Conservation (phyloP, 2,888 invertebrate genomes). For the Hetaerina titia region DNA sequence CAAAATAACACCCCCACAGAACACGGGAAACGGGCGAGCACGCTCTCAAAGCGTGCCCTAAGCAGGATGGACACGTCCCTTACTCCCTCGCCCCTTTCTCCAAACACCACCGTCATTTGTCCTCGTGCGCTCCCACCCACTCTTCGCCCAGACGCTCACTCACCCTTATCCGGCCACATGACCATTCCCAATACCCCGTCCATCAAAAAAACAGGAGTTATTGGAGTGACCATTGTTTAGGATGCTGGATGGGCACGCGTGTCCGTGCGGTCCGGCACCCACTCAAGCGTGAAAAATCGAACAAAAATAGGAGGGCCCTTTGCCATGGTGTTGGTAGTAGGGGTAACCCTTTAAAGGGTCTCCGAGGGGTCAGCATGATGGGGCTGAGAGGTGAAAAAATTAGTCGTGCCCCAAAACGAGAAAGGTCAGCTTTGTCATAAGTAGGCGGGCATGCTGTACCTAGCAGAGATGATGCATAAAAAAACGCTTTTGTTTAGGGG, state of each 20-base stretch:
- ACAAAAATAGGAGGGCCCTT: slow-evolving; percentile 49
- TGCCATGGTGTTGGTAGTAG: neutral
- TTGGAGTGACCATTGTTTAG: slow-evolving; percentile 59
- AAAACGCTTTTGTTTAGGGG: slow-evolving; percentile 33
- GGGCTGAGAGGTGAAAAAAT: slow-evolving; percentile 36
- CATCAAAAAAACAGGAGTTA: slow-evolving; percentile 19
- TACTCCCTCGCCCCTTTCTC: neutral
- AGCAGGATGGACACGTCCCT: neutral
- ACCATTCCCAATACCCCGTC: slow-evolving; percentile 36
- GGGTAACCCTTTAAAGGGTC: slow-evolving; percentile 31
- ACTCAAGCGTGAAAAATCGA: slow-evolving; percentile 60
- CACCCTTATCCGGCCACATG: slow-evolving; percentile 30
- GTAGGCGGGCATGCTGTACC: slow-evolving; percentile 47
- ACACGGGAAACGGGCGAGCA: neutral
- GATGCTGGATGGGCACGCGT: slow-evolving; percentile 58
- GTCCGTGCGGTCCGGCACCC: slow-evolving; percentile 65
- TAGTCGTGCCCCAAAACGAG: slow-evolving; percentile 22
- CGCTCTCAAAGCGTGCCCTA: slow-evolving; percentile 8
- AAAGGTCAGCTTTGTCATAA: slow-evolving; percentile 63
- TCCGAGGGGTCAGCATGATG: slow-evolving; percentile 17
- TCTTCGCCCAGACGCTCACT: neutral
- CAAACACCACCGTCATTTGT: neutral
- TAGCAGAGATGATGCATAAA: slow-evolving; percentile 37
- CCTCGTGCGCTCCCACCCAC: neutral
- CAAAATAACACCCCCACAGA: slow-evolving; percentile 53